Evolutionary conservation across 2,797 vertebrate genomes (phyloP).

Genomic region (Rhynchonycteris naso): DNA sequence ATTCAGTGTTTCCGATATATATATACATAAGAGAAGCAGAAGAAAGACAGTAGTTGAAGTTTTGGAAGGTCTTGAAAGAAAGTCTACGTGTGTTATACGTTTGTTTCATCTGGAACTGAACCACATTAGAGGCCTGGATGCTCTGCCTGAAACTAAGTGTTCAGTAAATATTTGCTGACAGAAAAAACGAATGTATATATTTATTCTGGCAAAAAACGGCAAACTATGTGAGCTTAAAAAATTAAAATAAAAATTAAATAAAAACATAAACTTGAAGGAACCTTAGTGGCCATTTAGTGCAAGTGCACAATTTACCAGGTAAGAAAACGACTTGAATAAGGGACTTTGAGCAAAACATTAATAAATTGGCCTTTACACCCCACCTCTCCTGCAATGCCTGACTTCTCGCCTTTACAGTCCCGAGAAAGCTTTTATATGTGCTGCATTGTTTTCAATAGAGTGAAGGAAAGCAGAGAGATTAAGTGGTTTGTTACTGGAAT

Average conservation of each 20-base stretch:
- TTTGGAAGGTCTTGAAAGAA: not conserved
- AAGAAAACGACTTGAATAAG: constrained; percentile 14
- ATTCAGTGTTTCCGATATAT: not conserved
- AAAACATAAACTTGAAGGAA: constrained; percentile 25
- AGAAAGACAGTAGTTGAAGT: not conserved
- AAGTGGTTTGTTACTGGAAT: not conserved
- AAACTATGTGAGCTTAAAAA: constrained; percentile 34
- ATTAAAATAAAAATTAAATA: constrained; percentile 41
- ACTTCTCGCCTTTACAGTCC: not conserved
- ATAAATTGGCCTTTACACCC: not conserved
- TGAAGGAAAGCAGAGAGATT: constrained; percentile 23
- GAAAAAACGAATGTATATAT: not conserved
- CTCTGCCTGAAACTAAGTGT: not conserved
- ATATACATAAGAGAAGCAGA: not conserved
- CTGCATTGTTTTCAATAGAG: not conserved
- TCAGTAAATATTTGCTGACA: not conserved
- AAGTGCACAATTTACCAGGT: not conserved
- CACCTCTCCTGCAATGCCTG: not conserved
- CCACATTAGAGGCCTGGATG: not conserved
- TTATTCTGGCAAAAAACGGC: not conserved
- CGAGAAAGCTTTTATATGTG: not conserved
- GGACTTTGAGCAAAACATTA: not conserved
- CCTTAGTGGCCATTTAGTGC: not conserved
- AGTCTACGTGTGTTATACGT: not conserved
- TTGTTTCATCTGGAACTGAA: not conserved